A percentile compares a stretch with the other conserved stretches of the same genome.
These are phyloP conservation scores for Polydesmus complanatus DNA, from an alignment of 2,888 invertebrate species.

Conservation along the genomic window DNA sequence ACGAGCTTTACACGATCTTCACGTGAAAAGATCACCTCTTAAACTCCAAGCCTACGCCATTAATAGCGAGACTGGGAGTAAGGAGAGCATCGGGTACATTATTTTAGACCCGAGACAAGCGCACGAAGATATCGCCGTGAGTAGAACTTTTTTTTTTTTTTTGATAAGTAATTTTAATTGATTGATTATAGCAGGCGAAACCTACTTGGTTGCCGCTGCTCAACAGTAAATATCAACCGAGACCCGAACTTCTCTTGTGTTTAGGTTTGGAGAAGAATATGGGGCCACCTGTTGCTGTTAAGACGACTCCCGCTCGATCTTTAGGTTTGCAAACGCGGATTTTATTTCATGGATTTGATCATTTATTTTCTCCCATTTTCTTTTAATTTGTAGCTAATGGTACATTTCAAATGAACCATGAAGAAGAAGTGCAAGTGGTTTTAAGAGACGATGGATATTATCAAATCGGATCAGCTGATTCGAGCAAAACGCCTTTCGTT, in stretches of 20 bases:
- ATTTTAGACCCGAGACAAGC: slow-evolving; percentile 34
- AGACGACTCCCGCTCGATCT: too few relatives aligned
- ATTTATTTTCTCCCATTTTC: too few relatives aligned
- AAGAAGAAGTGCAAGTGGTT: slow-evolving; percentile 17
- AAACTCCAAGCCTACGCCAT: slow-evolving; percentile 34
- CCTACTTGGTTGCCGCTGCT: slow-evolving; percentile 33
- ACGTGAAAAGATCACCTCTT: slow-evolving; percentile 33
- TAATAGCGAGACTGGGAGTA: slow-evolving; percentile 27
- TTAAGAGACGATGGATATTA: slow-evolving; percentile 29
- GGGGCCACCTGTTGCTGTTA: too few relatives aligned
- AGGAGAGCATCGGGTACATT: slow-evolving; percentile 34
- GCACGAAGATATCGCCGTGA: slow-evolving; percentile 18
- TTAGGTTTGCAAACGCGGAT: too few relatives aligned
- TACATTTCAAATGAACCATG: too few relatives aligned
- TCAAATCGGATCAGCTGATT: slow-evolving; percentile 31
- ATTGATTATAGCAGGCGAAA: slow-evolving; percentile 20
- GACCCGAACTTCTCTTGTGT: slow-evolving; percentile 5
- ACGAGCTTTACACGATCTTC: slow-evolving; percentile 33
- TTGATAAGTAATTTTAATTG: too few relatives aligned
- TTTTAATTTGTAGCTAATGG: too few relatives aligned
- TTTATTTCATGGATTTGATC: too few relatives aligned
- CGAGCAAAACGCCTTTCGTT: slow-evolving; percentile 30
- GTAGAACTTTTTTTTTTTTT: too few relatives aligned
- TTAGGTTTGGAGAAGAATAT: slow-evolving; percentile 1
- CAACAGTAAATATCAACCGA: slow-evolving; percentile 29